Evolutionary conservation across 2,797 vertebrate species (phyloP).

Genomic region (Octomys mimax): DNA sequence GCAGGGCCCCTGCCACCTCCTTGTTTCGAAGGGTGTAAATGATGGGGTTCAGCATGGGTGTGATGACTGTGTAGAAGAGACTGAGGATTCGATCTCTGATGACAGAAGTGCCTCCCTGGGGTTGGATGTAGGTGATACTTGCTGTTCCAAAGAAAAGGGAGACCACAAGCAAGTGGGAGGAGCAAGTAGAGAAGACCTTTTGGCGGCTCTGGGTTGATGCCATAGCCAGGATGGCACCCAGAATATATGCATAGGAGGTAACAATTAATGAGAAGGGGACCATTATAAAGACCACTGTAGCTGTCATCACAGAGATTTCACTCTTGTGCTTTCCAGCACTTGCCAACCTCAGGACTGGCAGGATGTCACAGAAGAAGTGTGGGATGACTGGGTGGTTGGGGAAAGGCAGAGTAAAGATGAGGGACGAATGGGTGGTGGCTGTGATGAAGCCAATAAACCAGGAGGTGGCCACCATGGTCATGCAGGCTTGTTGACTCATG

Average conservation of each 20-base stretch:
- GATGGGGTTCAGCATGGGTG: conserved; percentile 80
- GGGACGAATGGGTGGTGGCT: conserved; percentile 70
- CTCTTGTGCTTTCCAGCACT: conserved; percentile 70
- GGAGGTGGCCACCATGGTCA: conserved; percentile 72
- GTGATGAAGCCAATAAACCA: conserved; percentile 79
- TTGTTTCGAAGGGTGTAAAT: conserved; percentile 80
- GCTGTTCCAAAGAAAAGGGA: conserved; percentile 76
- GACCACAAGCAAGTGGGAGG: conserved; percentile 77
- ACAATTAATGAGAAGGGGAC: conserved; percentile 87
- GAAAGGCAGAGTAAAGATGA: conserved; percentile 81
- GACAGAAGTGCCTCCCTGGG: conserved; percentile 33
- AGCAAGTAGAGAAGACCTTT: conserved; percentile 88
- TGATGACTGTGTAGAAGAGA: conserved; percentile 77
- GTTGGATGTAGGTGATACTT: conserved; percentile 74
- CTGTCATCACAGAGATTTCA: conserved; percentile 76
- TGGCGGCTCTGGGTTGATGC: conserved; percentile 71
- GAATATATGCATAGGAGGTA: conserved; percentile 86
- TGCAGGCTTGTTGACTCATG: conserved; percentile 65
- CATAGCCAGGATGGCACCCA: conserved; percentile 83
- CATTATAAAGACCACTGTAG: conserved; percentile 78
- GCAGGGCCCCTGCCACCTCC: conserved; percentile 69
- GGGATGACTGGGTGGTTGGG: conserved; percentile 69
- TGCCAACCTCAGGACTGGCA: conserved; percentile 78
- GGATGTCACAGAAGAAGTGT: conserved; percentile 83
- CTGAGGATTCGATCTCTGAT: conserved; percentile 69